Evolutionary conservation across 2,113 vertebrate species (phyloP).

Genomic region (Mystacornis crossleyi): DNA sequence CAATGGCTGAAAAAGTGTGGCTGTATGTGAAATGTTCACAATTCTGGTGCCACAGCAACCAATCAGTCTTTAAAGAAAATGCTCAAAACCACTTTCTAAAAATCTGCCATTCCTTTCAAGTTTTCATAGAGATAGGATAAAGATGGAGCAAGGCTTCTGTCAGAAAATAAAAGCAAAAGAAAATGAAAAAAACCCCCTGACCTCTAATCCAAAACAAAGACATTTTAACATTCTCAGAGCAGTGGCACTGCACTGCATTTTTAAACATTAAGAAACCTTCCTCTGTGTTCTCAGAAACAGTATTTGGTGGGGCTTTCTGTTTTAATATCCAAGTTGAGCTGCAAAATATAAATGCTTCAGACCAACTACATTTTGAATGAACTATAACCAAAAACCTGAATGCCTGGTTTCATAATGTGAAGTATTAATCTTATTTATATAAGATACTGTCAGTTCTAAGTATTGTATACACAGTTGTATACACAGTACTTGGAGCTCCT

Average conservation of each 20-base stretch:
- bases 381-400: background rate
- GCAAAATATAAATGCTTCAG: background rate
- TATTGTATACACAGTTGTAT: background rate
- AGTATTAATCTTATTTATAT: background rate
- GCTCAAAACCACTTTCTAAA: background rate
- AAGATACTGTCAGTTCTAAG: background rate
- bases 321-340: background rate
- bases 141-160: background rate
- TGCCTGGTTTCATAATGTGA: background rate
- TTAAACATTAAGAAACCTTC: background rate
- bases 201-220: background rate
- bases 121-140: background rate
- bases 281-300: background rate
- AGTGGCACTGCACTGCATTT: background rate
- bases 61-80: background rate
- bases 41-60: background rate
- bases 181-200: fast-evolving
- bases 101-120: background rate
- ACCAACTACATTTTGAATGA: background rate
- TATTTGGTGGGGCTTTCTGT: background rate
- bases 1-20: background rate
- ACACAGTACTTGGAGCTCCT: background rate
- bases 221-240: background rate
- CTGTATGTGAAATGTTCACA: background rate
- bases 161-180: background rate